phyloP scores from a whole-genome alignment of 2,113 vertebrate genomes.

The Clinocottus analis region DNA sequence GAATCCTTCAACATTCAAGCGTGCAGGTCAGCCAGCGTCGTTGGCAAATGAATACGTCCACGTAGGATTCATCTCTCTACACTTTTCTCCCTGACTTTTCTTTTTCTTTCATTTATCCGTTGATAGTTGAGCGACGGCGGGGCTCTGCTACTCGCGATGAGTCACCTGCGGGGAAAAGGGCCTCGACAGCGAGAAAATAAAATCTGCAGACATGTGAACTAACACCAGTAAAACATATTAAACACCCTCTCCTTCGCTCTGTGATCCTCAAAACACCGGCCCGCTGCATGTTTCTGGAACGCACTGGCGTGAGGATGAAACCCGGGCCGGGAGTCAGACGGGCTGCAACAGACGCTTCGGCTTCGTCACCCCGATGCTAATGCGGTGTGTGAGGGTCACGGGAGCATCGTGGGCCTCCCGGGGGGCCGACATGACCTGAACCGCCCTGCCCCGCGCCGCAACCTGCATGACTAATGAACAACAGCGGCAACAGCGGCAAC shows the following conservation, averaged over 20 bases:
- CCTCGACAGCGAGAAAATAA: neutral
- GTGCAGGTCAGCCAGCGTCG: no score
- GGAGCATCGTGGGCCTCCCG: constrained; percentile 28
- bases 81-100: no score
- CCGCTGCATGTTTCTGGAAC: neutral
- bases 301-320: no score
- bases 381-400: constrained; percentile 28
- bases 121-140: no score
- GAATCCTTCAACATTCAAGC: no score
- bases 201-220: neutral
- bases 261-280: neutral
- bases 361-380: constrained; percentile 12
- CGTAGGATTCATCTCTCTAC: no score
- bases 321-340: neutral
- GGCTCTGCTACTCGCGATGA: no score
- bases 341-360: constrained; percentile 13
- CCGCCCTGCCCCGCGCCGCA: neutral
- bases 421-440: constrained; percentile 39
- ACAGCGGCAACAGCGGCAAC: neutral
- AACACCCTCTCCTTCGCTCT: neutral
- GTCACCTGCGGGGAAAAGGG: no score
- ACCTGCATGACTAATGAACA: constrained; percentile 42
- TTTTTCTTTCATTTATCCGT: no score
- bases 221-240: neutral
- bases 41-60: no score